A percentile compares a stretch with the other conserved stretches of the same genome.
Conservation (phyloP, 2,113 vertebrate species). For the Callocephalon fimbriatum region DNA sequence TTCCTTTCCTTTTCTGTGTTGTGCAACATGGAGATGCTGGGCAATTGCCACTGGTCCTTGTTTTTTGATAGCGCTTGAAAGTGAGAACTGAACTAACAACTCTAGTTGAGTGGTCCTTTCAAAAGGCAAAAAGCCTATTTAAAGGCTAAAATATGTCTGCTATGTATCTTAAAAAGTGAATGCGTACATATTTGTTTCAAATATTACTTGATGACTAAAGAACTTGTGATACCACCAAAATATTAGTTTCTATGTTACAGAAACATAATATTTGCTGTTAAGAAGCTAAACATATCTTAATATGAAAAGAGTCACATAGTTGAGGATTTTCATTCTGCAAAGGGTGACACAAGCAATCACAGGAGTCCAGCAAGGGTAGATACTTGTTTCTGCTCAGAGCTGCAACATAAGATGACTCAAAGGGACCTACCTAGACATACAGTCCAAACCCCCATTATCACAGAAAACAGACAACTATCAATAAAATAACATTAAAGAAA, state of each 20-base stretch:
- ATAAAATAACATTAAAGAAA: background rate
- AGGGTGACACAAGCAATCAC: background rate
- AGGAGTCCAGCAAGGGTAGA: background rate
- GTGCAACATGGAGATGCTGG: background rate
- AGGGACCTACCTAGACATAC: background rate
- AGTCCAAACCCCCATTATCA: background rate
- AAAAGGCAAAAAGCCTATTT: constrained; percentile 21
- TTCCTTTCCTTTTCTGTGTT: background rate
- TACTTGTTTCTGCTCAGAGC: background rate
- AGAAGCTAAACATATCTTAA: background rate
- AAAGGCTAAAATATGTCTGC: constrained; percentile 30
- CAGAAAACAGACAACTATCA: background rate
- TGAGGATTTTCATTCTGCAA: background rate
- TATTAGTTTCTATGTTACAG: background rate
- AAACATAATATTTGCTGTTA: constrained; percentile 4
- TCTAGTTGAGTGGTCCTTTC: background rate
- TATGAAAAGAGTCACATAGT: background rate
- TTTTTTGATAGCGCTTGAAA: background rate
- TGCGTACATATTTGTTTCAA: background rate
- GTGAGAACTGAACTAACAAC: constrained; percentile 1
- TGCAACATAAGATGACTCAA: background rate
- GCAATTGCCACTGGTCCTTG: background rate
- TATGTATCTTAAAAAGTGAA: constrained; percentile 1
- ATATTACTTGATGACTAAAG: background rate
- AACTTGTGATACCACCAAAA: background rate